Percentiles rank a stretch among this genome's conserved stretches.
Conservation (phyloP, 2,797 vertebrate genomes). For the Alosa sapidissima region DNA sequence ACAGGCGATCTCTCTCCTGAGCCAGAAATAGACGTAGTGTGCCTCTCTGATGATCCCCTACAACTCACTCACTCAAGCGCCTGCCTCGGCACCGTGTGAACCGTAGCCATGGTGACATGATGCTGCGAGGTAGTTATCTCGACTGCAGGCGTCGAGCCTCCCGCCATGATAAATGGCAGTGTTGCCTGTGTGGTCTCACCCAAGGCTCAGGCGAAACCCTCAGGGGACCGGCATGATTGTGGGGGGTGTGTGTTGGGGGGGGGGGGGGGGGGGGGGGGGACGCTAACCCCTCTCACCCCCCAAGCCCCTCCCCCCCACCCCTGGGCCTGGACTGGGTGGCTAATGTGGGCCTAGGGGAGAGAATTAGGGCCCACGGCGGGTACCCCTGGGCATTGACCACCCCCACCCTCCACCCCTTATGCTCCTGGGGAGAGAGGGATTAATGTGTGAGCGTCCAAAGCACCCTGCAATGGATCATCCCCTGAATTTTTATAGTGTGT, state of each 20-base stretch:
- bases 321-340: slow-evolving; percentile 55
- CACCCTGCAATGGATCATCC: slow-evolving; percentile 55
- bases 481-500: slow-evolving; percentile 48
- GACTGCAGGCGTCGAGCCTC: slow-evolving; percentile 58
- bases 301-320: too few species aligned
- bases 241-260: slow-evolving; percentile 45
- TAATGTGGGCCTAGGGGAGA: slow-evolving; percentile 62
- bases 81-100: slow-evolving; percentile 3
- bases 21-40: neutral
- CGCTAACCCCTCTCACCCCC: too few species aligned
- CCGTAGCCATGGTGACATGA: slow-evolving; percentile 30
- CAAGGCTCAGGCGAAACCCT: slow-evolving; percentile 56
- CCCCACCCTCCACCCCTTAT: slow-evolving; percentile 38
- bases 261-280: slow-evolving; percentile 27
- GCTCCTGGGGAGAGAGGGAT: slow-evolving; percentile 58
- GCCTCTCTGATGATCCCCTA: neutral
- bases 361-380: slow-evolving; percentile 66
- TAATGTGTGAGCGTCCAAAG: slow-evolving; percentile 62
- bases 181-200: slow-evolving; percentile 71
- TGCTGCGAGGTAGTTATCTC: slow-evolving; percentile 37
- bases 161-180: slow-evolving; percentile 75
- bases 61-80: slow-evolving; percentile 22
- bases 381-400: slow-evolving; percentile 30
- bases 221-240: slow-evolving; percentile 57
- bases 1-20: neutral